A percentile compares a stretch with the other conserved stretches of the same genome.
These are phyloP conservation scores for Nemotelus pantherinus DNA, from an alignment of 2,888 invertebrate species.

Conservation along the genomic window DNA sequence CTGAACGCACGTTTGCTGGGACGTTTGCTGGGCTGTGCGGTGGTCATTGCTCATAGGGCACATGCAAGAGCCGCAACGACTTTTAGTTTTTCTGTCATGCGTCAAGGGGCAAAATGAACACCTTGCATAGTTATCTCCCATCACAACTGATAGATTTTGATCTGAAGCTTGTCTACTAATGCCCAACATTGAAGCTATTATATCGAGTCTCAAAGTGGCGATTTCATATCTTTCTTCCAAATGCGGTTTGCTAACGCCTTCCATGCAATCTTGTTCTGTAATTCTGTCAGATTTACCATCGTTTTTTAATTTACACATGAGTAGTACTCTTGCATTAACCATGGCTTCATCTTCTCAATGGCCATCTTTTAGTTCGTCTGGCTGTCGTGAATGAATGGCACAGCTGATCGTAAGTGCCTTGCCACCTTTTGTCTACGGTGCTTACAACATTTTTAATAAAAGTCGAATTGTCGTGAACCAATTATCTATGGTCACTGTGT, in stretches of 20 bases:
- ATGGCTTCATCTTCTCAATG: slow-evolving; percentile 6
- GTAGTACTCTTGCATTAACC: slow-evolving; percentile 13
- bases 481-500: too few relatives aligned
- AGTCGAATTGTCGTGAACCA: too few relatives aligned
- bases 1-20: too few relatives aligned
- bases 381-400: not conserved
- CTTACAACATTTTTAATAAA: too few relatives aligned
- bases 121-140: too few relatives aligned
- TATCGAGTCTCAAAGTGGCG: slow-evolving; percentile 1
- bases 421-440: too few relatives aligned
- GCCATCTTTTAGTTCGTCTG: slow-evolving; percentile 9
- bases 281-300: slow-evolving; percentile 4
- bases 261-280: slow-evolving; percentile 11
- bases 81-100: too few relatives aligned
- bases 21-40: too few relatives aligned
- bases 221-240: slow-evolving; percentile 7
- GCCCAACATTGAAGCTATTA: slow-evolving; percentile 6
- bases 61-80: too few relatives aligned
- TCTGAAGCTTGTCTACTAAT: not conserved
- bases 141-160: not conserved
- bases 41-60: too few relatives aligned
- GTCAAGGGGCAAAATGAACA: too few relatives aligned
- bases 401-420: not conserved
- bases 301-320: slow-evolving; percentile 6
- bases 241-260: slow-evolving; percentile 9